These are phyloP conservation scores for Pseudopipra pipra DNA, from an alignment of 2,113 vertebrate species.

Conservation along the genomic window DNA sequence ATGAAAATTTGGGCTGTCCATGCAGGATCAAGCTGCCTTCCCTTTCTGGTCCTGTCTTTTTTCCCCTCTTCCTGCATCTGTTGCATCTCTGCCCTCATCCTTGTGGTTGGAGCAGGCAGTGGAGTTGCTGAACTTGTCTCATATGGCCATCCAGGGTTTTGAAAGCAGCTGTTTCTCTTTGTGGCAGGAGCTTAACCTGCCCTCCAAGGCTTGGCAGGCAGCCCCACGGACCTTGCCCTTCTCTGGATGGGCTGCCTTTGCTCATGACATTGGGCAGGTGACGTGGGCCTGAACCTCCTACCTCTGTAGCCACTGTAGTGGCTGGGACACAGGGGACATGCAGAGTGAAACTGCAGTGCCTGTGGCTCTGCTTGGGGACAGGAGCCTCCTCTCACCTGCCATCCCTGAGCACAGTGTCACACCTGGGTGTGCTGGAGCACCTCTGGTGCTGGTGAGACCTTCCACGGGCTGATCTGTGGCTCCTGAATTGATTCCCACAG, in stretches of 20 bases:
- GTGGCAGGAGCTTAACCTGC: not conserved
- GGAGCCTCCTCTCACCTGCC: not conserved
- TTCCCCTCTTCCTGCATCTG: not conserved
- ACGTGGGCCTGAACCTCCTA: not conserved
- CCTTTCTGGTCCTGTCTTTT: not conserved
- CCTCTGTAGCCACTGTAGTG: not conserved
- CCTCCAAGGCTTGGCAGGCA: not conserved
- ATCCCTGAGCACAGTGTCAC: not conserved
- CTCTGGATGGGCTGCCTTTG: not conserved
- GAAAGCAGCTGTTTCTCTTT: not conserved
- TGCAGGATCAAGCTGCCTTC: not conserved
- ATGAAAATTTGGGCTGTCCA: not conserved
- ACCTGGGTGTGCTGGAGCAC: not conserved
- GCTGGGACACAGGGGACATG: rapidly evolving
- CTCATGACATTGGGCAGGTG: not conserved
- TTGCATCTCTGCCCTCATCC: not conserved
- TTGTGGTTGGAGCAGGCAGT: not conserved
- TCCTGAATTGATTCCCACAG: not conserved
- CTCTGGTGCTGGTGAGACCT: not conserved
- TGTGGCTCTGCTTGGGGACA: not conserved
- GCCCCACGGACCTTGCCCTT: not conserved
- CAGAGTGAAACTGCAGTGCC: not conserved
- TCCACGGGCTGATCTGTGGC: not conserved
- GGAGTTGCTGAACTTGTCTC: not conserved
- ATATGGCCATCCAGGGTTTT: not conserved